Evolutionary conservation across 2,888 invertebrate genomes (phyloP).

Genomic region (Epirrhoe tristata): DNA sequence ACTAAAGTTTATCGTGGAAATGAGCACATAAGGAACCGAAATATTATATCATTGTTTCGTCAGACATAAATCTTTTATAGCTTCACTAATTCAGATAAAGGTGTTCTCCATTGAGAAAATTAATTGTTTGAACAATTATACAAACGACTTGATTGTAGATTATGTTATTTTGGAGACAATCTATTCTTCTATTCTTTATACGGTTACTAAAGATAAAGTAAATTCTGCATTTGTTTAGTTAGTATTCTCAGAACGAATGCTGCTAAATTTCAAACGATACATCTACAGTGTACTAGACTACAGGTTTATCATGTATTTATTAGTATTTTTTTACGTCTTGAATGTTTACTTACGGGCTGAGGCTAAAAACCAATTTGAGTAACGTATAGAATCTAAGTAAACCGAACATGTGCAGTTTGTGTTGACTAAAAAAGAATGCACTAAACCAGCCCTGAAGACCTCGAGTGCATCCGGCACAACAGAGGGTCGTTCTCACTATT

Average conservation of each 20-base stretch:
- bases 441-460: constrained; percentile 60
- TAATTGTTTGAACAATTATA: constrained; percentile 27
- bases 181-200: not conserved
- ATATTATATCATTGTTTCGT: constrained; percentile 18
- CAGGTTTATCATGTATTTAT: too few relatives aligned
- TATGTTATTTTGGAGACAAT: constrained; percentile 1
- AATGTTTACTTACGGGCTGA: too few relatives aligned
- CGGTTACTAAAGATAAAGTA: not conserved
- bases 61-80: constrained; percentile 16
- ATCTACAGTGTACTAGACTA: too few relatives aligned
- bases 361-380: too few relatives aligned
- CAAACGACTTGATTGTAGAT: constrained; percentile 10
- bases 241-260: not conserved
- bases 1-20: constrained; percentile 11
- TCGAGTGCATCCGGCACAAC: constrained; percentile 74
- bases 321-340: too few relatives aligned
- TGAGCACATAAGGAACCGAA: constrained; percentile 14
- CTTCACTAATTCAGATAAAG: constrained; percentile 16
- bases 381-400: not conserved
- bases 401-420: constrained; percentile 3
- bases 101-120: constrained; percentile 26
- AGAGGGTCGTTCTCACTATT: constrained; percentile 78
- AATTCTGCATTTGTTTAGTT: not conserved
- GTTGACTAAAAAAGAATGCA: constrained; percentile 36
- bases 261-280: too few relatives aligned